phyloP scores from a whole-genome alignment of 2,888 invertebrate genomes.

The Diarsia brunnea region DNA sequence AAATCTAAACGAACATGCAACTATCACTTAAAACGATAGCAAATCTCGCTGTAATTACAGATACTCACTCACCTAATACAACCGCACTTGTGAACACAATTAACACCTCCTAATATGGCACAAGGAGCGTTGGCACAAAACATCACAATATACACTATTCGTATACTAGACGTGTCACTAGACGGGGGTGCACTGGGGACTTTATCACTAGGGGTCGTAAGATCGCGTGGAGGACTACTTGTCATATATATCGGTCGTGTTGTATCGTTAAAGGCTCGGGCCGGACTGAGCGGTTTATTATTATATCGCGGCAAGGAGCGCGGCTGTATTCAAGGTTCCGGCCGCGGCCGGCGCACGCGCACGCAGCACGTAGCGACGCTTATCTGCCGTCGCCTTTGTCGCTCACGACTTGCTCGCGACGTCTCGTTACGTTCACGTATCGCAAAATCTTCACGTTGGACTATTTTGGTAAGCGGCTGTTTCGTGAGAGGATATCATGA shows the following conservation, averaged over 20 bases:
- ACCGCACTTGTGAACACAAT: conserved; percentile 75
- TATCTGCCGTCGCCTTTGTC: conserved; percentile 85
- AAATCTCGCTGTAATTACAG: conserved; percentile 32
- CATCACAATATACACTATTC: conserved; percentile 87
- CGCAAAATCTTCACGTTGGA: conserved; percentile 41
- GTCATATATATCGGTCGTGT: conserved; percentile 83
- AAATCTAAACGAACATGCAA: conserved; percentile 10
- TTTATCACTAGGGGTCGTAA: conserved; percentile 66
- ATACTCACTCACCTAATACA: conserved; percentile 79
- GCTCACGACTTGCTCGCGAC: conserved; percentile 73
- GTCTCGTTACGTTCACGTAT: conserved; percentile 47
- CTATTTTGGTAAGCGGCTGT: conserved; percentile 29
- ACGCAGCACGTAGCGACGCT: conserved; percentile 82
- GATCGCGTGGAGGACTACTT: conserved; percentile 69
- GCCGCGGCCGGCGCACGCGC: conserved; percentile 77
- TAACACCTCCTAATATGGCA: conserved; percentile 83
- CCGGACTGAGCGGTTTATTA: conserved; percentile 89
- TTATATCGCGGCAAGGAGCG: conserved; percentile 88
- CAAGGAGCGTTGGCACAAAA: conserved; percentile 84
- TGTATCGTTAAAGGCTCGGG: conserved; percentile 86
- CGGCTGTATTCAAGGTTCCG: conserved; percentile 86
- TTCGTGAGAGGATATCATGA: conserved; percentile 36
- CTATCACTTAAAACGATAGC: conserved; percentile 18
- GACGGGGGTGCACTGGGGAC: conserved; percentile 62
- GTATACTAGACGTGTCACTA: conserved; percentile 83